These are phyloP conservation scores for Eristalinus sepulchralis DNA, from an alignment of 2,888 invertebrate genomes.

Conservation along the genomic window DNA sequence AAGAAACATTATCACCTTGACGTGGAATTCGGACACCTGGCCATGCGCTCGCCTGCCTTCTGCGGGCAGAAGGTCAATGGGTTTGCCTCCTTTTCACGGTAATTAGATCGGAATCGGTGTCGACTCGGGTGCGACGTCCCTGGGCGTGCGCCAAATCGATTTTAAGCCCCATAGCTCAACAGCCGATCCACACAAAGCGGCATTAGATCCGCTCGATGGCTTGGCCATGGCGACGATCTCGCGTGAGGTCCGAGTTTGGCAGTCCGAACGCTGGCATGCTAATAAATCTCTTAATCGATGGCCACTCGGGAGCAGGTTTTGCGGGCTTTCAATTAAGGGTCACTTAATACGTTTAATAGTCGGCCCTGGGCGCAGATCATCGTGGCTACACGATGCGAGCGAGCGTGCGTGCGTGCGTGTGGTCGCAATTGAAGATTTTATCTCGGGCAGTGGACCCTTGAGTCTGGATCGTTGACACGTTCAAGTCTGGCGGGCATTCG, in stretches of 20 bases:
- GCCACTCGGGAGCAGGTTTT: background rate
- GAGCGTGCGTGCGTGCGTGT: slow-evolving; percentile 35
- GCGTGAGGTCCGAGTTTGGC: slow-evolving; percentile 49
- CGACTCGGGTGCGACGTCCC: background rate
- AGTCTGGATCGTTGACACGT: slow-evolving; percentile 45
- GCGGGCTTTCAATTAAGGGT: slow-evolving; percentile 11
- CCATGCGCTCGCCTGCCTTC: background rate
- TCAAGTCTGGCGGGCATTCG: background rate
- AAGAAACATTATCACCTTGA: slow-evolving; percentile 63
- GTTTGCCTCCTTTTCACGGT: slow-evolving; percentile 55
- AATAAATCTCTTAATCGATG: slow-evolving; percentile 20
- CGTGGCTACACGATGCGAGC: slow-evolving; percentile 7
- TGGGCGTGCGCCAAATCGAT: slow-evolving; percentile 64
- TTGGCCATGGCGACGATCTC: background rate
- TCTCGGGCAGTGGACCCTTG: slow-evolving; percentile 20
- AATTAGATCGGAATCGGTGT: slow-evolving; percentile 46
- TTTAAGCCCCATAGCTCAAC: slow-evolving; percentile 39
- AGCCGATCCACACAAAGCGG: background rate
- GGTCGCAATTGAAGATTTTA: slow-evolving; percentile 46
- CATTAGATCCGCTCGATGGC: background rate
- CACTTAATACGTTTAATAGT: slow-evolving; percentile 9
- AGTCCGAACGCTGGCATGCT: background rate
- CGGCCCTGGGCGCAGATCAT: slow-evolving; percentile 39
- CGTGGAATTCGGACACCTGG: slow-evolving; percentile 49
- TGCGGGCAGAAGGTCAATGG: slow-evolving; percentile 38